phyloP scores from a whole-genome alignment of 2,113 vertebrate species.

The Butastur rufipennis region DNA sequence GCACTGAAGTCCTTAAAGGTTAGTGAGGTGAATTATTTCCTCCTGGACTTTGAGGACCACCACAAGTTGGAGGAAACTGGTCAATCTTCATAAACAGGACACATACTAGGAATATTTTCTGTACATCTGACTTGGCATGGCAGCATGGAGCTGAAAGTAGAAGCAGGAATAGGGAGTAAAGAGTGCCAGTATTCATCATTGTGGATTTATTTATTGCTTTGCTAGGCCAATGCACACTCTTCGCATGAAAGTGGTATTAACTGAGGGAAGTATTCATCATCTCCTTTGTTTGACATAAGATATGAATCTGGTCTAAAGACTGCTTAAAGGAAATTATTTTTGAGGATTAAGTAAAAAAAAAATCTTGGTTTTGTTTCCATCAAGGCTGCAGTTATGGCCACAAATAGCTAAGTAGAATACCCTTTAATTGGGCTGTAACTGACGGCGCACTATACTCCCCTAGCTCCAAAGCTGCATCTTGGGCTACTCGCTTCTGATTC shows the following conservation, averaged over 20 bases:
- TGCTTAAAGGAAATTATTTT: slow-evolving; percentile 45
- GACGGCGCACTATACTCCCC: not conserved
- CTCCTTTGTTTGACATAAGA: slow-evolving; percentile 4
- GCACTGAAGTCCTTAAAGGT: not conserved
- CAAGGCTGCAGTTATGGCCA: not conserved
- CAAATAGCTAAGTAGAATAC: slow-evolving; percentile 13
- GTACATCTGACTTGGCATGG: not conserved
- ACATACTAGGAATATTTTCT: not conserved
- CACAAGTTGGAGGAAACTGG: not conserved
- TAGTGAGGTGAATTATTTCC: not conserved
- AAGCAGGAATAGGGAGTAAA: not conserved
- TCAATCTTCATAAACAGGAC: not conserved
- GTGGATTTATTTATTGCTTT: slow-evolving; percentile 12
- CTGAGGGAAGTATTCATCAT: slow-evolving; percentile 16
- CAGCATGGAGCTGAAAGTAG: not conserved
- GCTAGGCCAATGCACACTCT: not conserved
- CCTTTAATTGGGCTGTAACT: slow-evolving; percentile 21
- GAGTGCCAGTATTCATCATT: not conserved
- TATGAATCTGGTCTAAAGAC: not conserved
- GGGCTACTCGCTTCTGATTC: not conserved
- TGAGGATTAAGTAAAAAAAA: not conserved
- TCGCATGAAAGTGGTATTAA: not conserved
- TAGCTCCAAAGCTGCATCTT: not conserved
- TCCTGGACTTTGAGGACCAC: not conserved
- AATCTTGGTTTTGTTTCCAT: not conserved